Conservation (phyloP, 1,140 invertebrate species). For the Adelges cooleyi region DNA sequence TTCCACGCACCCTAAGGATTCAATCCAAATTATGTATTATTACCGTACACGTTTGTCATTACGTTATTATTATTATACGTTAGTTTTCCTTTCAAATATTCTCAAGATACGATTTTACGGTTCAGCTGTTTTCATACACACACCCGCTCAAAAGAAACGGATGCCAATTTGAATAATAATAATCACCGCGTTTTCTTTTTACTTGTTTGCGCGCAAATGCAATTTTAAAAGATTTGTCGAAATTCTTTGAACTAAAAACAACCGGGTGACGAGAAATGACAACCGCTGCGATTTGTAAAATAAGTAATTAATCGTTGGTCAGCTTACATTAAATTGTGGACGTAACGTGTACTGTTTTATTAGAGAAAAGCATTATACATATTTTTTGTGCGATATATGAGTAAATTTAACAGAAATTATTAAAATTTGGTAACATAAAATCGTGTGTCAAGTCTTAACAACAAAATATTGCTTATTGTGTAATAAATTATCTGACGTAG, state of each 20-base stretch:
- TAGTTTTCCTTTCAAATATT: background rate
- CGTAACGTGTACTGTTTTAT: no score
- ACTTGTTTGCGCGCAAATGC: background rate
- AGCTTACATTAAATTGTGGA: no score
- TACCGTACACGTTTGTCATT: conserved; percentile 3
- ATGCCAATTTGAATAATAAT: conserved; percentile 27
- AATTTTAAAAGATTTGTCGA: background rate
- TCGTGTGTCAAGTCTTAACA: no score
- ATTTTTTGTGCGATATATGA: no score
- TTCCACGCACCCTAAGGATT: conserved; percentile 8
- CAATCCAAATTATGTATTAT: conserved; percentile 22
- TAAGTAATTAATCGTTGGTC: no score
- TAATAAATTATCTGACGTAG: no score
- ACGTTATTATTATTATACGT: conserved; percentile 9
- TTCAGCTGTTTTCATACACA: background rate
- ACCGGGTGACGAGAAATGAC: no score
- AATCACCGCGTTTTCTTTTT: conserved; percentile 15
- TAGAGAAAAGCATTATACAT: no score
- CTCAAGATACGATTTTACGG: conserved; percentile 21
- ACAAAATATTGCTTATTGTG: no score
- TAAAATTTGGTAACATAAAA: no score
- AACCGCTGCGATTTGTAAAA: no score
- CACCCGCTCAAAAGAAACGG: background rate
- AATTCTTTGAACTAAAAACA: background rate
- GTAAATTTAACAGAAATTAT: no score